A percentile compares a stretch with the other conserved stretches of the same genome.
phyloP scores from a whole-genome alignment of 2,797 vertebrate species.

The Coregonus suidteri region DNA sequence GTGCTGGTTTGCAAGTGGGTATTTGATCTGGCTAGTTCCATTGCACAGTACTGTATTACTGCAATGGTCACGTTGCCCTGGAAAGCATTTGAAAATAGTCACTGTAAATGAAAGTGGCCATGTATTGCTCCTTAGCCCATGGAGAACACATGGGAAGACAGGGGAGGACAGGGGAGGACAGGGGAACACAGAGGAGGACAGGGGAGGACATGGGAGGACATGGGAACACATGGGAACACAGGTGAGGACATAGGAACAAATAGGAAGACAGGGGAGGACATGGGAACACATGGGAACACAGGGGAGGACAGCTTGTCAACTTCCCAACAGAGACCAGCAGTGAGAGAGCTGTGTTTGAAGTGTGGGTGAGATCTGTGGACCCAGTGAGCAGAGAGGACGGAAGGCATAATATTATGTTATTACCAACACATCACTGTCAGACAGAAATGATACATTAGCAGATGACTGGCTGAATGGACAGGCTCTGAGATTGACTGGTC shows the following conservation, averaged over 20 bases:
- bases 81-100: neutral
- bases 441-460: constrained; percentile 29
- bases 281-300: neutral
- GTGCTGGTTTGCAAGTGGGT: constrained; percentile 3
- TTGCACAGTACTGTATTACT: neutral
- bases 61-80: neutral
- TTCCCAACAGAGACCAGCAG: neutral
- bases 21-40: neutral
- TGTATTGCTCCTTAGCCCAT: neutral
- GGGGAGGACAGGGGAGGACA: neutral
- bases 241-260: no score
- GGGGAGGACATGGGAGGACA: no score
- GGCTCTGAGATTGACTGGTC: constrained; percentile 8
- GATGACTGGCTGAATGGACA: constrained; percentile 3
- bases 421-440: constrained; percentile 14
- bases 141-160: neutral
- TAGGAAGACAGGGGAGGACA: no score
- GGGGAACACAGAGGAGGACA: no score
- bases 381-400: neutral
- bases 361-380: neutral
- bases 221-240: no score
- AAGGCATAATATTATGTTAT: constrained; percentile 19
- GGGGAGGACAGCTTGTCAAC: neutral
- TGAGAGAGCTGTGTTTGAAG: constrained; percentile 3
- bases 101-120: neutral